A percentile compares a stretch with the other conserved stretches of the same genome.
phyloP scores from a whole-genome alignment of 2,888 invertebrate species.

The Pseudococcus viburni region DNA sequence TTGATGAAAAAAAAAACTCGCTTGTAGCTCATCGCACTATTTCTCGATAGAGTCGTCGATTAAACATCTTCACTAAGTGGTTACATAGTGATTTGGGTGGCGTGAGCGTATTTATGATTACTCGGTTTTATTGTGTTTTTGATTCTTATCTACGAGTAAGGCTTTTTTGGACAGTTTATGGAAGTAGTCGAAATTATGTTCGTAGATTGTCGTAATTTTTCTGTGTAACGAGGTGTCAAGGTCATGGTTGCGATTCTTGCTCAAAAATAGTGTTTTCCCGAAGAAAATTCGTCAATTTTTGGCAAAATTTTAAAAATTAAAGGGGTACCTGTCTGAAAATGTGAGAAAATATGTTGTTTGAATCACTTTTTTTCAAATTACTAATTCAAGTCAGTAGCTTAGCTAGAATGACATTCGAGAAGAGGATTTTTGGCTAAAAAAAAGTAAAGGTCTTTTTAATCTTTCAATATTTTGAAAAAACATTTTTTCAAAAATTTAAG shows the following conservation, averaged over 20 bases:
- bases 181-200: neutral
- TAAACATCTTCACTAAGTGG: conserved; percentile 44
- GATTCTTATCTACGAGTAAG: neutral
- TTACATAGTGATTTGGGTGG: neutral
- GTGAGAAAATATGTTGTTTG: too few relatives aligned
- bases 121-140: neutral
- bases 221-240: neutral
- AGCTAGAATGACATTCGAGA: too few relatives aligned
- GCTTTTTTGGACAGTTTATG: neutral
- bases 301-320: neutral
- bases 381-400: too few relatives aligned
- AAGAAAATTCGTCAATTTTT: neutral
- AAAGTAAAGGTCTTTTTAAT: too few relatives aligned
- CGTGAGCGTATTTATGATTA: neutral
- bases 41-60: conserved; percentile 11
- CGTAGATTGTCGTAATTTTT: neutral
- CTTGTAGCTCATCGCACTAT: conserved; percentile 36
- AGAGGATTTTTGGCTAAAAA: too few relatives aligned
- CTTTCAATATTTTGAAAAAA: too few relatives aligned
- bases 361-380: too few relatives aligned
- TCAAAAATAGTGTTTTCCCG: neutral
- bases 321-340: neutral
- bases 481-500: too few relatives aligned
- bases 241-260: neutral
- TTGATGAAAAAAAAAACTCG: conserved; percentile 47